Evolutionary conservation across 2,113 vertebrate species (phyloP).

Genomic region (Orycteropus afer): DNA sequence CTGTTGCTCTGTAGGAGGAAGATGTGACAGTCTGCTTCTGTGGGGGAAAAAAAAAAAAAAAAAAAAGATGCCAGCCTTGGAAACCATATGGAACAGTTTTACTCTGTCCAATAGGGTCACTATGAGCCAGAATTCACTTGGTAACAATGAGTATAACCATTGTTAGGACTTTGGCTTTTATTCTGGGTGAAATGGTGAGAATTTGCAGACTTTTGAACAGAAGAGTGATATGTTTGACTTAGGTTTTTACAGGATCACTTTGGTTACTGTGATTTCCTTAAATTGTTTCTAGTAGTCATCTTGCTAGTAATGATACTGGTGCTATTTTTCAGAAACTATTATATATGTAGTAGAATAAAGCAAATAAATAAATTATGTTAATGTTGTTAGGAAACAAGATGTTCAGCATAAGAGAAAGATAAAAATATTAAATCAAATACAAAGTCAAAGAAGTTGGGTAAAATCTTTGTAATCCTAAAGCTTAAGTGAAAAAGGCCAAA

Average conservation of each 20-base stretch:
- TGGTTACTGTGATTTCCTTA: not conserved
- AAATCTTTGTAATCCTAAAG: not conserved
- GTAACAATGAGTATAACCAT: not conserved
- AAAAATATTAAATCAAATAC: not conserved
- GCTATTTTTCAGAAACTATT: not conserved
- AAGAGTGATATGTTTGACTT: not conserved
- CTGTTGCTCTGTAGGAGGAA: too few relatives aligned
- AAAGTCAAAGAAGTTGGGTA: constrained; percentile 13
- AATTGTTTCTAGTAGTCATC: not conserved
- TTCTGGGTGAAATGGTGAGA: not conserved
- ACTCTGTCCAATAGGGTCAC: too few relatives aligned
- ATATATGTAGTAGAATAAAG: constrained; percentile 23
- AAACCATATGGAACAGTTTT: too few relatives aligned
- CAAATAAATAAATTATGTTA: constrained; percentile 29
- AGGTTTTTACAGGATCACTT: not conserved
- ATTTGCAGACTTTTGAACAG: not conserved
- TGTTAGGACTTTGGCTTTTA: not conserved
- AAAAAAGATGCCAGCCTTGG: too few relatives aligned
- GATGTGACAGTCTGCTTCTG: too few relatives aligned
- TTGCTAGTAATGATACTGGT: constrained; percentile 31
- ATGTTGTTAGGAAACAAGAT: not conserved
- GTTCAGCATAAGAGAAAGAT: not conserved
- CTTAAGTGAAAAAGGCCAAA: constrained; percentile 32
- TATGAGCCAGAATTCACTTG: too few relatives aligned
- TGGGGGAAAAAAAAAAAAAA: too few relatives aligned